Conservation (phyloP, 2,888 invertebrate species). For the Buathra laborator region DNA sequence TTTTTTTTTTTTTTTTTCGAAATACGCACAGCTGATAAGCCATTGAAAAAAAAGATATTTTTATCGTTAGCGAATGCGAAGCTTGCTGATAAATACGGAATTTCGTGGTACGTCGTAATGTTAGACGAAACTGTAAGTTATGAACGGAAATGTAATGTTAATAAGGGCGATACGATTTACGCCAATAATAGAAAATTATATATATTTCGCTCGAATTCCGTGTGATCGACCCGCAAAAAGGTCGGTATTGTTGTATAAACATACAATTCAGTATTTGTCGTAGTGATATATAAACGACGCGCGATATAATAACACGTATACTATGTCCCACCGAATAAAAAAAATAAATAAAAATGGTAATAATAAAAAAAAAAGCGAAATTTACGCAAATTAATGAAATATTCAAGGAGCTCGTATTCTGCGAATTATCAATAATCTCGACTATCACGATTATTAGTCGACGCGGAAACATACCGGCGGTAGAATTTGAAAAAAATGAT, state of each 20-base stretch:
- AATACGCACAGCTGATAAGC: constrained; percentile 49
- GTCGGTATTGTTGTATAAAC: constrained; percentile 27
- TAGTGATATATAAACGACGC: constrained; percentile 21
- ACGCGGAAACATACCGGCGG: constrained; percentile 49
- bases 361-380: constrained; percentile 48
- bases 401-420: constrained; percentile 38
- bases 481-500: constrained; percentile 54
- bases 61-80: constrained; percentile 51
- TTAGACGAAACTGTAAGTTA: constrained; percentile 11
- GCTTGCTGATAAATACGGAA: constrained; percentile 42
- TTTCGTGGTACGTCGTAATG: constrained; percentile 45
- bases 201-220: constrained; percentile 6
- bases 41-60: constrained; percentile 55
- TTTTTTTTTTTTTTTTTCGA: constrained; percentile 19
- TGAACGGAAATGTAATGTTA: not conserved
- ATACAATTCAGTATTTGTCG: constrained; percentile 16
- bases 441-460: constrained; percentile 39
- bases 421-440: constrained; percentile 28
- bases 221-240: constrained; percentile 29
- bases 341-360: constrained; percentile 11
- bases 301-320: constrained; percentile 10
- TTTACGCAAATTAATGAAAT: constrained; percentile 58
- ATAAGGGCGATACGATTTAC: constrained; percentile 15
- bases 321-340: constrained; percentile 26
- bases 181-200: constrained; percentile 7